Evolutionary conservation across 2,113 vertebrate genomes (phyloP).

Genomic region (Pundamilia nyererei): DNA sequence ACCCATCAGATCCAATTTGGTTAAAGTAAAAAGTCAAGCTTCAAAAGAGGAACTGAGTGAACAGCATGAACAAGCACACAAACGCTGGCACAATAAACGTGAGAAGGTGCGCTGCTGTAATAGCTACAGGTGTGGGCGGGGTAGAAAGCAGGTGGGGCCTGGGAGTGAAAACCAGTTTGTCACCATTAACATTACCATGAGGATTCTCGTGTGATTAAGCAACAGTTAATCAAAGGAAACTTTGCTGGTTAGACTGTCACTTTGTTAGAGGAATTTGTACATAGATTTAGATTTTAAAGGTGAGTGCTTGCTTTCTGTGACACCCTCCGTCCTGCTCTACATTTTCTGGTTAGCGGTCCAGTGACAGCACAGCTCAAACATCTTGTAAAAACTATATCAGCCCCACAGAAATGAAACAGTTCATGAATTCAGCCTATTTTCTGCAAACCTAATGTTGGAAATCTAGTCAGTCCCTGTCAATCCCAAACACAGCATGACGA

Average conservation of each 20-base stretch:
- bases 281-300: background rate
- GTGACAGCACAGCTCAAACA: background rate
- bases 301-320: background rate
- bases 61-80: background rate
- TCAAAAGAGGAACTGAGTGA: slow-evolving; percentile 8
- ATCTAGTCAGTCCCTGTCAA: background rate
- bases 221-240: background rate
- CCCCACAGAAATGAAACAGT: background rate
- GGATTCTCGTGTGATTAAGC: background rate
- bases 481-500: fast-evolving
- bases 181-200: background rate
- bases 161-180: slow-evolving; percentile 38
- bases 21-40: background rate
- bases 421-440: background rate
- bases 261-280: background rate
- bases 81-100: background rate
- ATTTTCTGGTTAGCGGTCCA: background rate
- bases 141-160: background rate
- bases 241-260: background rate
- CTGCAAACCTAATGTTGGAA: background rate
- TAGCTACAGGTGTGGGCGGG: slow-evolving; percentile 6
- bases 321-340: background rate
- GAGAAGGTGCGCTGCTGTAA: background rate
- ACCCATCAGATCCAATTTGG: background rate
- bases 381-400: background rate